These are phyloP conservation scores for Schizopygopsis malacanthus DNA, from an alignment of 2,797 vertebrate genomes.

Conservation along the genomic window DNA sequence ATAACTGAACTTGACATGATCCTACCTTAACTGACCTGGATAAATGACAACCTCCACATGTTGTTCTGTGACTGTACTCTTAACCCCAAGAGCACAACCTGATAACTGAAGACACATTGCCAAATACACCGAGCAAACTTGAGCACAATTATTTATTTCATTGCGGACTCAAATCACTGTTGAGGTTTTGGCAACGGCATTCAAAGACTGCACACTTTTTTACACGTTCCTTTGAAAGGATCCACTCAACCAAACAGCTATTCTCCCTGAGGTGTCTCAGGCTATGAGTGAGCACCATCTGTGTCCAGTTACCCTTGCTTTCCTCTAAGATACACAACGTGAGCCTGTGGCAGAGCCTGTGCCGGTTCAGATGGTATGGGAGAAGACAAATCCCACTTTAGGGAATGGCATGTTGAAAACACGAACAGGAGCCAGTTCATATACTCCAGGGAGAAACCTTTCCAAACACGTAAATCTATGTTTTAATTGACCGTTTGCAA, in stretches of 20 bases:
- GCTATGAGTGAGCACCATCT: slow-evolving; percentile 22
- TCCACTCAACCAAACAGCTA: slow-evolving; percentile 13
- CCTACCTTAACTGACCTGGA: neutral
- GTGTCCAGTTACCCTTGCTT: slow-evolving; percentile 27
- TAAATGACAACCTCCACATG: neutral
- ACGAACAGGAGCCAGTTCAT: neutral
- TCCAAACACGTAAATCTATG: neutral
- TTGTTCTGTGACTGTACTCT: neutral
- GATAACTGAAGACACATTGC: neutral
- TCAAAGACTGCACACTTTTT: neutral
- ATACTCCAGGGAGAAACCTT: slow-evolving; percentile 13
- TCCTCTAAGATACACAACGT: slow-evolving; percentile 28
- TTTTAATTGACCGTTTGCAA: neutral
- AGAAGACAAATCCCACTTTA: slow-evolving; percentile 64
- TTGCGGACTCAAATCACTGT: neutral
- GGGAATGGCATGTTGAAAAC: slow-evolving; percentile 47
- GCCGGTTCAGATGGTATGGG: slow-evolving; percentile 11
- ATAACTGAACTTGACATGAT: neutral
- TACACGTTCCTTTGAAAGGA: neutral
- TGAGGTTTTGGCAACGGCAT: neutral
- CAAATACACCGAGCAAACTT: neutral
- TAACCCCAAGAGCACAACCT: neutral
- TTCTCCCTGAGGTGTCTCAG: slow-evolving; percentile 16
- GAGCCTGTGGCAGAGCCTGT: slow-evolving; percentile 28
- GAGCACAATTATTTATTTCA: neutral